Base-by-base conservation (phyloP, 2,888 invertebrate species). In the Meloe dianella region DNA sequence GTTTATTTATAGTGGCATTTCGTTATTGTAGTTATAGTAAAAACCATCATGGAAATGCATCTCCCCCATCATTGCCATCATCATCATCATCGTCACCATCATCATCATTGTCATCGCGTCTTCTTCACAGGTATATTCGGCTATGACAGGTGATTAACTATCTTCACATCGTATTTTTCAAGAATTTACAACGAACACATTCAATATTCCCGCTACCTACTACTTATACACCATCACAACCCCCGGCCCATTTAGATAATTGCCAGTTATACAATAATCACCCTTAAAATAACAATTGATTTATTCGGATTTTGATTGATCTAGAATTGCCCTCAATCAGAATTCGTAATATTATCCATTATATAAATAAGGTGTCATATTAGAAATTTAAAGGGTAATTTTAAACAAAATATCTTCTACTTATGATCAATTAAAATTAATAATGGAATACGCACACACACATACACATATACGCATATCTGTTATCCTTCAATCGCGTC, bases 301-400 rank as follows among this genome's bases (percentile, higher is more conserved):
- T 64, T 64, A 64, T 67, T 64, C 61, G 64, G 64, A 67, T 64
- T 67, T 67, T 58, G 60, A 64, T 62, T 62, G 58, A 35, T 27
- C 2, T 27, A 27, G 4, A 4, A 35, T 61, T 61, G 61, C 38
- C 60, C 30, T 41, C 60, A 64, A 67, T 67, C 67, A 64, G 64
- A 57, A 57, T 67, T 64, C n/a, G n/a, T n/a, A n/a, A n/a, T n/a
- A n/a, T n/a, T n/a, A n/a, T n/a, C n/a, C n/a, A n/a, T n/a, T n/a
- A n/a, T n/a, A n/a, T n/a, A n/a, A n/a, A n/a, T n/a, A n/a, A n/a
- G 67, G 64, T 67, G 20, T 41, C 4, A 41, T 41, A 35, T 35
- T 35, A 35, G 35, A 35, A 35, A 35, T 35, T 35, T 35, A 35
- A 4, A 17, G 38, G 38, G 38, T 35, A 35, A 35, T 12, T 35